Base-by-base conservation (phyloP, 2,797 vertebrate species). In the Acipenser transmontanus region DNA sequence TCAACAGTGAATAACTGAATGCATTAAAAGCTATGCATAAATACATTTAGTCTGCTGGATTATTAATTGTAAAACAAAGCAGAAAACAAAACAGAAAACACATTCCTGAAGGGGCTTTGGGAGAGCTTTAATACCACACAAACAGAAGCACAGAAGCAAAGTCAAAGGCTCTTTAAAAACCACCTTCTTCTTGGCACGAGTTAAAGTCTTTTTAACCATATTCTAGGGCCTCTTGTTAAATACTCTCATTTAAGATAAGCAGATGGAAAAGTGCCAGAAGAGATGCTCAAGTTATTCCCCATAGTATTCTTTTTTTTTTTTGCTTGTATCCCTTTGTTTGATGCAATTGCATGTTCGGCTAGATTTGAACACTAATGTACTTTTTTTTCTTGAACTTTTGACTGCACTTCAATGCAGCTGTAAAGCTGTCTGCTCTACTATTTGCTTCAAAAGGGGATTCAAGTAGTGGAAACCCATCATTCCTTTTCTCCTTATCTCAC, bases 201-300 rank as follows among this genome's bases (percentile, higher is more conserved):
- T 74, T 73, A 70, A 71, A 63, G 63, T 72, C 72, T 66, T 50
- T 7, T 60, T 34, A 4, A 34, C 64, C 48, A 9, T 71, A 72
- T 72, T 73, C 80, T 67, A 70, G 75, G 77, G 71, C 69, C 73
- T 34, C 69, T 77, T 61, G 66, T 73, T 78, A 77, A 77, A 83
- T 70, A 76, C 69, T 77, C 76, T 77, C 74, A 77, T 17, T 20
- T 48, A 64, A 72, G 74, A 76, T 80, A 82, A 72, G 64, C 66
- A 13, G 75, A 81, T 81, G 79, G 82, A 80, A 74, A 69, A 72
- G 71, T 76, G 80, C 79, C 81, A 73, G 74, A 77, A 74, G 77
- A 69, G 73, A 49, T 34, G 65, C 71, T 64, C 65, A 68, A 70
- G 72, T 62, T 64, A 70, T 67, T 71, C 72, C 75, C 69, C 63